Percentiles rank a stretch among this genome's conserved stretches.
Evolutionary conservation across 2,797 vertebrate genomes (phyloP).

Genomic region (Cheirogaleus major): DNA sequence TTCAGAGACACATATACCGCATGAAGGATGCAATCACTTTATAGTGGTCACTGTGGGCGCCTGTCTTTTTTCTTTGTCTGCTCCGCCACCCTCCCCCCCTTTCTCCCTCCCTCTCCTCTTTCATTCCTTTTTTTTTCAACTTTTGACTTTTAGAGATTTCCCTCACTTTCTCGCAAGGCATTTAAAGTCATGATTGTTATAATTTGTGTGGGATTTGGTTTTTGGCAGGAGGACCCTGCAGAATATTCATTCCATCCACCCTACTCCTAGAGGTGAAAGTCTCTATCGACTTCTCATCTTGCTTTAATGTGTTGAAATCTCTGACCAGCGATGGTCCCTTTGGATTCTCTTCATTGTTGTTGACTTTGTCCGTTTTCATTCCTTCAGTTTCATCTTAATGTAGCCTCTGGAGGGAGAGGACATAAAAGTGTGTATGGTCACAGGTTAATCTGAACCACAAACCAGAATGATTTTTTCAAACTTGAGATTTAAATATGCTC

Average conservation of each 20-base stretch:
- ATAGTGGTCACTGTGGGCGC: neutral
- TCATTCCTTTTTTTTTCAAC: neutral
- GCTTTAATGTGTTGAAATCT: neutral
- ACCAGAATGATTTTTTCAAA: neutral
- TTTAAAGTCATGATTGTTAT: neutral
- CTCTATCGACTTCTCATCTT: neutral
- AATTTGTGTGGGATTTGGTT: neutral
- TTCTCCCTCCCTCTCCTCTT: neutral
- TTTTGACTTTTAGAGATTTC: neutral
- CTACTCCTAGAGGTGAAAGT: neutral
- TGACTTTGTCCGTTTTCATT: conserved; percentile 6
- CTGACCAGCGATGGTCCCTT: neutral
- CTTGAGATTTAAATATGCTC: conserved; percentile 30
- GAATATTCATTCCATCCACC: neutral
- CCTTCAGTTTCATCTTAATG: neutral
- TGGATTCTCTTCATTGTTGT: neutral
- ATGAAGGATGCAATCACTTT: neutral
- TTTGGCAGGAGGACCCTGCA: neutral
- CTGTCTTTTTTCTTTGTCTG: neutral
- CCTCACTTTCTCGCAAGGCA: neutral
- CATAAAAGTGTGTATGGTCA: neutral
- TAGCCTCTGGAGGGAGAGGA: neutral
- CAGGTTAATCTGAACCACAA: conserved; percentile 8
- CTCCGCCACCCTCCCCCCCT: neutral
- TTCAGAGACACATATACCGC: neutral